Evolutionary conservation across 2,888 invertebrate species (phyloP), one percentile per base, ranked within the genome.

Genomic region (Sycophila texana): DNA sequence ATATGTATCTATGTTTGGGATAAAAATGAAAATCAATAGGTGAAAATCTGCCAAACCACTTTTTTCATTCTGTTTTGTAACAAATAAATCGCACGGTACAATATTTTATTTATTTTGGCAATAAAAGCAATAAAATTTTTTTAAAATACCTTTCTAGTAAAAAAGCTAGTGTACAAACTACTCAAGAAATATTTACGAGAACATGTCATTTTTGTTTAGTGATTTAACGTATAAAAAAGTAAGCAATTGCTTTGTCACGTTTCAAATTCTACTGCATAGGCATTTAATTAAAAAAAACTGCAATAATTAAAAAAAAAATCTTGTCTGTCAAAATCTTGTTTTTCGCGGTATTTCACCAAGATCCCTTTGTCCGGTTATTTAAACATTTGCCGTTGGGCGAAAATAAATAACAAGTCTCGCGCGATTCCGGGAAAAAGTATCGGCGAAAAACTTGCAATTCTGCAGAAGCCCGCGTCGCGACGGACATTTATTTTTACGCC

Each of bases 381-480:
- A 51, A 72, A 72, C 49, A 60, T 16, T 63, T 39, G 39, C 7
- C 39, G 10, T 63, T 55, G 61, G 53, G 55, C 61, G 63, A 55
- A 63, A 63, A 73, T 73, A 73, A 63, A 73, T 63, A 13, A 26
- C 26, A 3, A 39, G 39, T 39, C 39, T 10, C 39, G 18, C 10
- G 26, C 39, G 53, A 16, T 12, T 63, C 18, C 39, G 2, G 14
- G 55, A 51, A 63, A 51, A 53, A 73, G 53, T 61, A 39, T 39
- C 14, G 26, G 60, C 51, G 5, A 55, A 73, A 73, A 73, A 63
- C n/a, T 73, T 60, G 39, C 60, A 72, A 51, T 18, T 49, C 20
- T 72, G 39, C 49, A 71, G 26, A 47, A 57, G 20, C 4, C 3
- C 49, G 16, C 47, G 71, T 12, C 7, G 39, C 18, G 18, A 47